Conservation (phyloP, 2,113 vertebrate genomes). For the Leptocoma aspasia region DNA sequence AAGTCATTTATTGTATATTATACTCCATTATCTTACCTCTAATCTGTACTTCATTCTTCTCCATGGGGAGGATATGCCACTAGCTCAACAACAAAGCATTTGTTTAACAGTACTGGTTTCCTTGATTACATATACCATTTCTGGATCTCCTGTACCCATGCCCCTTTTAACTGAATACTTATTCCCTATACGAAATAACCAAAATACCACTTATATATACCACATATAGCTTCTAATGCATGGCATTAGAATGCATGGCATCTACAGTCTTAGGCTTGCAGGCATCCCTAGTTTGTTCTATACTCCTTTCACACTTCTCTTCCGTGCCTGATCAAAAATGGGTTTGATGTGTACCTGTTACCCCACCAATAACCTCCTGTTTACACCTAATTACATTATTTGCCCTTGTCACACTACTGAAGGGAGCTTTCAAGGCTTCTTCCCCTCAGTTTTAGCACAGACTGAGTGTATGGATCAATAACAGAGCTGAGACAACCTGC, state of each 20-base stretch:
- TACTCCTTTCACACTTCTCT: neutral
- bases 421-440: neutral
- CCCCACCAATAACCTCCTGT: neutral
- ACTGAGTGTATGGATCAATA: neutral
- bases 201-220: neutral
- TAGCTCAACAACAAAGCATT: neutral
- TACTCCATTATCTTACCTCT: neutral
- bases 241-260: neutral
- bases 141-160: neutral
- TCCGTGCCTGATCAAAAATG: neutral
- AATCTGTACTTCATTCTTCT: neutral
- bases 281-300: neutral
- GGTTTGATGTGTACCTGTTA: neutral
- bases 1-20: neutral
- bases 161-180: neutral
- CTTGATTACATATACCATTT: neutral
- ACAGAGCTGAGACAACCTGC: neutral
- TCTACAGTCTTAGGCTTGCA: neutral
- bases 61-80: neutral
- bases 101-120: neutral
- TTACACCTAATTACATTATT: neutral
- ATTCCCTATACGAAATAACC: neutral
- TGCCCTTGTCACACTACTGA: neutral
- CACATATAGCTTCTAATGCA: neutral
- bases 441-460: neutral